phyloP scores from a whole-genome alignment of 2,797 vertebrate species.

The Cuniculus paca region DNA sequence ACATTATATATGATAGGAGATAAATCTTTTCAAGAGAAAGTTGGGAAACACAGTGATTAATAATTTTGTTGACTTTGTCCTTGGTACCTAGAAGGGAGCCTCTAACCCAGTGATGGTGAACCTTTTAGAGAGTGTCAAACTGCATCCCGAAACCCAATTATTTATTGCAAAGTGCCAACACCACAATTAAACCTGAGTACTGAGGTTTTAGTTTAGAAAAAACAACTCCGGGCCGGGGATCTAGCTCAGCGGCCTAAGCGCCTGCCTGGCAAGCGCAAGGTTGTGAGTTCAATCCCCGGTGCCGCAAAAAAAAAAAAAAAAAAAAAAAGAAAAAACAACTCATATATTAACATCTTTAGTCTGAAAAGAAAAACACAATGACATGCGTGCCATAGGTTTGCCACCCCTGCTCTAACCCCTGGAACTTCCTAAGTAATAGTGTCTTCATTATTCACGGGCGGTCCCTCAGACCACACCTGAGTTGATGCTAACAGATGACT shows the following conservation, averaged over 20 bases:
- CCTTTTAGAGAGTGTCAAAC: neutral
- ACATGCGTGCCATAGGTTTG: neutral
- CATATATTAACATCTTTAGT: neutral
- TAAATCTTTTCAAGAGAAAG: conserved; percentile 21
- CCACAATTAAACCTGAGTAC: neutral
- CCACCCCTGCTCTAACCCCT: neutral
- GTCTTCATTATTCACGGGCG: neutral
- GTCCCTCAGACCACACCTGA: neutral
- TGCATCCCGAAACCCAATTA: neutral
- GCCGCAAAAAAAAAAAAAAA: neutral
- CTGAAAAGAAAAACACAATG: neutral
- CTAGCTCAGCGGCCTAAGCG: too few relatives aligned
- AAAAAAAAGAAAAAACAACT: neutral
- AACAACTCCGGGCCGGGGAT: too few relatives aligned
- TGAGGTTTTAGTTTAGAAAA: neutral
- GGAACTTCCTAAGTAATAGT: neutral
- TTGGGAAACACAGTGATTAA: neutral
- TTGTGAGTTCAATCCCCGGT: too few relatives aligned
- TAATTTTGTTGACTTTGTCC: neutral
- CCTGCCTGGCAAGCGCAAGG: too few relatives aligned
- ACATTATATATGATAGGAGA: neutral
- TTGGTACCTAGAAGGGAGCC: neutral
- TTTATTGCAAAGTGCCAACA: neutral
- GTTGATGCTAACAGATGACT: neutral
- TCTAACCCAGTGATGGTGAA: neutral